Percentiles rank a stretch among this genome's conserved stretches.
Evolutionary conservation across 1,140 invertebrate genomes (phyloP).

Genomic region (Drosophila bocqueti): DNA sequence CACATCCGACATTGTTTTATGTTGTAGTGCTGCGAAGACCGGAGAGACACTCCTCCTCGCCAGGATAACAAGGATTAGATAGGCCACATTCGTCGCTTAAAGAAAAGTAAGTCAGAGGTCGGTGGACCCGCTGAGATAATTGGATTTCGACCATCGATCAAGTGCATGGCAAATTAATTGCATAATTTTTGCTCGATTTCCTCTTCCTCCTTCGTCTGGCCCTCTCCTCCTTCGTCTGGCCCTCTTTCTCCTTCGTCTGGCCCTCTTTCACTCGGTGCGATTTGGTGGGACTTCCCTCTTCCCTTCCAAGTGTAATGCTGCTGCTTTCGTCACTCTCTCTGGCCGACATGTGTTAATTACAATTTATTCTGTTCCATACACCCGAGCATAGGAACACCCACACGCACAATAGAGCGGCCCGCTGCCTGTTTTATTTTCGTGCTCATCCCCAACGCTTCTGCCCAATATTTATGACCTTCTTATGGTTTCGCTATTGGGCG

Average conservation of each 20-base stretch:
- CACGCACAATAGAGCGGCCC: slow-evolving; percentile 8
- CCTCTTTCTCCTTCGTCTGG: slow-evolving; percentile 11
- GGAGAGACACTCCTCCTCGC: slow-evolving; percentile 6
- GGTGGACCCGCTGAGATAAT: slow-evolving; percentile 13
- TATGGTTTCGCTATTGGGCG: slow-evolving; percentile 69
- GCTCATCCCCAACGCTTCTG: slow-evolving; percentile 48
- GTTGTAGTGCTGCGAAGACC: slow-evolving; percentile 25
- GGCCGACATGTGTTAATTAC: slow-evolving; percentile 58
- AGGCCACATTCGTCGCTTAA: slow-evolving; percentile 17
- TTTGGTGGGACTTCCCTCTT: slow-evolving; percentile 15
- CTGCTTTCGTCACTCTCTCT: slow-evolving; percentile 41
- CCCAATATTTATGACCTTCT: slow-evolving; percentile 74
- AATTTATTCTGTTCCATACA: slow-evolving; percentile 53
- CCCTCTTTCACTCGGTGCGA: slow-evolving; percentile 13
- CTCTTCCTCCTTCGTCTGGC: slow-evolving; percentile 11
- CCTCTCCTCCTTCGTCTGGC: slow-evolving; percentile 5
- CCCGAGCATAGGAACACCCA: slow-evolving; percentile 1
- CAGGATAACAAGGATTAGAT: slow-evolving; percentile 35
- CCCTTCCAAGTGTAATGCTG: slow-evolving; percentile 8
- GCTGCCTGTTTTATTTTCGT: slow-evolving; percentile 45
- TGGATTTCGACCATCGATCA: slow-evolving; percentile 30
- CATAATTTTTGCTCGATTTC: slow-evolving; percentile 43
- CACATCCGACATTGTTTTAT: slow-evolving; percentile 18
- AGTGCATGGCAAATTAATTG: slow-evolving; percentile 46
- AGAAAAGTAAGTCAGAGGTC: slow-evolving; percentile 37